Conservation (phyloP, 1,140 invertebrate genomes). For the Ceratina calcarata region DNA sequence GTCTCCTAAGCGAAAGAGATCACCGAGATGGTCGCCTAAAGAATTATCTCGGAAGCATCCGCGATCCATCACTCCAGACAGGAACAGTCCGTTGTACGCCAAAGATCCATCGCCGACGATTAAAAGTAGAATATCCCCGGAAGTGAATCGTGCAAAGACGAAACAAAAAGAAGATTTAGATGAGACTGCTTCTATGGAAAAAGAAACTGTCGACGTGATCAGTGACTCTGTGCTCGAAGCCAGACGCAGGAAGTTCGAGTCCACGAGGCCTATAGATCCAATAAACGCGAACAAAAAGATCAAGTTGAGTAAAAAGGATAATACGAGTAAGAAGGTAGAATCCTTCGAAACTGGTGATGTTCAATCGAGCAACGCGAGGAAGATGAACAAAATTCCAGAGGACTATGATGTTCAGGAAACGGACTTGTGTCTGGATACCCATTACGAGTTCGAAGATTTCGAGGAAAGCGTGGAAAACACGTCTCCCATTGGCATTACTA, state of each 20-base stretch:
- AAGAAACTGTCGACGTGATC: conserved; percentile 51
- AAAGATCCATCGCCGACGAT: conserved; percentile 52
- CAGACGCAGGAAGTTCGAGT: conserved; percentile 76
- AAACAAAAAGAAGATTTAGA: conserved; percentile 61
- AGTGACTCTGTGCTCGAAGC: conserved; percentile 75
- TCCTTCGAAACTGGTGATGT: conserved; percentile 32
- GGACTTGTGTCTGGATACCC: conserved; percentile 61
- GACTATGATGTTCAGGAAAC: conserved; percentile 50
- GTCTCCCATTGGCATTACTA: conserved; percentile 47
- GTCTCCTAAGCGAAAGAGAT: conserved; percentile 64
- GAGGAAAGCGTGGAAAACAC: conserved; percentile 57
- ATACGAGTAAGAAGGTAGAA: conserved; percentile 49
- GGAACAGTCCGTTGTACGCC: conserved; percentile 27
- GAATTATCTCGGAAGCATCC: conserved; percentile 59
- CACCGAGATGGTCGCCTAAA: conserved; percentile 65
- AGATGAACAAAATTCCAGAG: conserved; percentile 43
- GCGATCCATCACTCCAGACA: conserved; percentile 57
- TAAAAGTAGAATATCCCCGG: conserved; percentile 52
- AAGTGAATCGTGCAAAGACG: conserved; percentile 51
- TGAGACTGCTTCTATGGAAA: conserved; percentile 29
- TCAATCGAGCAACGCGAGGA: conserved; percentile 38
- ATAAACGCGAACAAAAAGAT: conserved; percentile 76
- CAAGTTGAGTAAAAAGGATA: conserved; percentile 71
- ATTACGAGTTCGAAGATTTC: conserved; percentile 66
- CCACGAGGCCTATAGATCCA: conserved; percentile 70